phyloP scores from a whole-genome alignment of 1,140 invertebrate species.

The Eupristina koningsbergeri region DNA sequence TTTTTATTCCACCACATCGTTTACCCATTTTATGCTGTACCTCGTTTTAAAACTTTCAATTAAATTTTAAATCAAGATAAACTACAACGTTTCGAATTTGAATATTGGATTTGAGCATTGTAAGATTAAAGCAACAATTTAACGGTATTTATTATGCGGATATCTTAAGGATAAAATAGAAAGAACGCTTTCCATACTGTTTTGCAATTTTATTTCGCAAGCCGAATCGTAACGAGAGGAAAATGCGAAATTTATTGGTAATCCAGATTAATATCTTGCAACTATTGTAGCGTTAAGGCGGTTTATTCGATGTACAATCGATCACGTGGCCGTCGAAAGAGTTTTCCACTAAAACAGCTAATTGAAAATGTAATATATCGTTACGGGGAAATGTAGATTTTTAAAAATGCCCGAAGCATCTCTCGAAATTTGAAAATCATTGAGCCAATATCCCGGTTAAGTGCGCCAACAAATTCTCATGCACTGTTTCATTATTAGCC shows the following conservation, averaged over 20 bases:
- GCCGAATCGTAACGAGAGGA: not conserved
- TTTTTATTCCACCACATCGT: too few species aligned
- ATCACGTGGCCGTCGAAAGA: not conserved
- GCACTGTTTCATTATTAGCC: not conserved
- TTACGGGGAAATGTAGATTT: not conserved
- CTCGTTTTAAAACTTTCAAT: too few species aligned
- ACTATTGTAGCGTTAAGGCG: not conserved
- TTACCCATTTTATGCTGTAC: too few species aligned
- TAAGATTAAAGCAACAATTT: too few species aligned
- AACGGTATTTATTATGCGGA: too few species aligned
- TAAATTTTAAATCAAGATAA: too few species aligned
- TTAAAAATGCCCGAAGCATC: not conserved
- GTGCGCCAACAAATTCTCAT: not conserved
- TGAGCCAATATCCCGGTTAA: not conserved
- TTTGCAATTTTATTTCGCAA: too few species aligned
- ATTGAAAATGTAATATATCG: not conserved
- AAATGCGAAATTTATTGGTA: not conserved
- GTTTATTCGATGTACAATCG: not conserved
- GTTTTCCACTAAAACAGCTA: not conserved
- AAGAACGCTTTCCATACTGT: too few species aligned
- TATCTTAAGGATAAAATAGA: too few species aligned
- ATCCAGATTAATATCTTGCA: not conserved
- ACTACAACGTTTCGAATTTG: too few species aligned
- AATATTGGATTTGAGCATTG: too few species aligned
- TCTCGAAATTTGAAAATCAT: not conserved